These are phyloP conservation scores for Lytechinus pictus DNA, from an alignment of 35 echinoderm and acorn worm species.

Conservation along the genomic window DNA sequence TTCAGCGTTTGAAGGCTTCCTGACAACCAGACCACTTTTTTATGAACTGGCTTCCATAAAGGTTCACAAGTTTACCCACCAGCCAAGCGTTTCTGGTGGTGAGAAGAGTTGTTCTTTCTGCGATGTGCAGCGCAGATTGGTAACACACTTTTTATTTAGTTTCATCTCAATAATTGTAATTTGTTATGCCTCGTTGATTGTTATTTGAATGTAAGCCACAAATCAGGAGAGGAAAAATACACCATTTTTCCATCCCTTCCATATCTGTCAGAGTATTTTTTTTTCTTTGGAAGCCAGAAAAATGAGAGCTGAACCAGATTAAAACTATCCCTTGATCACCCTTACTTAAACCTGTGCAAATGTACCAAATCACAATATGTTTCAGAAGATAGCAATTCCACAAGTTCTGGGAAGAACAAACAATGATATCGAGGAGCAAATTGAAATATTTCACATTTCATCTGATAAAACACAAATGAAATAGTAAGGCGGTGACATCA, in stretches of 20 bases:
- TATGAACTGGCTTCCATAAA: neutral
- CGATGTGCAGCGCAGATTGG: neutral
- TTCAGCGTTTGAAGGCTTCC: neutral
- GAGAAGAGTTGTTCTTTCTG: neutral
- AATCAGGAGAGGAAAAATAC: neutral
- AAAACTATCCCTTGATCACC: neutral
- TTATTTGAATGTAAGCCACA: neutral
- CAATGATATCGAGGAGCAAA: too few species aligned
- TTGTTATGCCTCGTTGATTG: neutral
- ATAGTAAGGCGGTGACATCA: too few species aligned
- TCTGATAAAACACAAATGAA: too few species aligned
- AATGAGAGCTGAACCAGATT: neutral
- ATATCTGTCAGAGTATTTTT: too few species aligned
- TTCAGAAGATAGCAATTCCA: too few species aligned
- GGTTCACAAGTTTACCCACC: constrained; percentile 4
- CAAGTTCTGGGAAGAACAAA: too few species aligned
- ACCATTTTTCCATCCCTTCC: neutral
- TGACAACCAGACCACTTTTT: neutral
- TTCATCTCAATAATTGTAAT: neutral
- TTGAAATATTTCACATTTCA: too few species aligned
- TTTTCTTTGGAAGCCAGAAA: too few species aligned
- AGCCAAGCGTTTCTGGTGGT: neutral
- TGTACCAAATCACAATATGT: too few species aligned
- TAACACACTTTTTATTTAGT: neutral
- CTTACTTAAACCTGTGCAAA: neutral